Conservation (phyloP, 1,140 invertebrate genomes). For the Psilanteris sp. region DNA sequence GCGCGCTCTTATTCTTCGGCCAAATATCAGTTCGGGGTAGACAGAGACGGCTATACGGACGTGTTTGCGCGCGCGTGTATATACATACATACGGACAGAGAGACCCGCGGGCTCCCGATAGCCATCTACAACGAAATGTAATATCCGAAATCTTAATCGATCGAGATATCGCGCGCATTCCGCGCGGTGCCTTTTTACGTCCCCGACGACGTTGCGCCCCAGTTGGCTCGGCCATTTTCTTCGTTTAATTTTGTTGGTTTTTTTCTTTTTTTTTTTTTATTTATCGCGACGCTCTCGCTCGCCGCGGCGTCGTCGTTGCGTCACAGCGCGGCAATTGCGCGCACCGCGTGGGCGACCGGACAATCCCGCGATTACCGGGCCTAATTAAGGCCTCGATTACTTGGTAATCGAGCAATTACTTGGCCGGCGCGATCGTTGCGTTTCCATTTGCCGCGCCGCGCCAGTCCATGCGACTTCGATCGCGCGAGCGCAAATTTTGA, state of each 20-base stretch:
- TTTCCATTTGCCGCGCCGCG: slow-evolving; percentile 2
- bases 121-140: slow-evolving; percentile 25
- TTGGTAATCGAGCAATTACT: slow-evolving; percentile 33
- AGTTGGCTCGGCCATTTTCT: too few species aligned
- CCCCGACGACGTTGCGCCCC: too few species aligned
- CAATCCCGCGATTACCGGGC: slow-evolving; percentile 7
- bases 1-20: not conserved
- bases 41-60: too few species aligned
- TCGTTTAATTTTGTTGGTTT: too few species aligned
- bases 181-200: too few species aligned
- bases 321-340: slow-evolving; percentile 5
- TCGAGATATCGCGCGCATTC: too few species aligned
- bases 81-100: slow-evolving; percentile 20
- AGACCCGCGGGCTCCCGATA: slow-evolving; percentile 1
- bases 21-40: slow-evolving; percentile 22
- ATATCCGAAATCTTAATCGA: slow-evolving; percentile 22
- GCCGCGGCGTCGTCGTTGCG: slow-evolving; percentile 8
- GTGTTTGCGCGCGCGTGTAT: too few species aligned
- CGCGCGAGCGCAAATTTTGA: not conserved
- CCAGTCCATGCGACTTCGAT: slow-evolving; percentile 26
- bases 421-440: not conserved
- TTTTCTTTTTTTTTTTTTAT: too few species aligned
- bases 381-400: slow-evolving; percentile 38
- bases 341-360: slow-evolving; percentile 9
- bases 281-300: too few species aligned